Evolutionary conservation across 2,797 vertebrate species (phyloP), one percentile per base, ranked within the genome.

Genomic region (Mus spretus): DNA sequence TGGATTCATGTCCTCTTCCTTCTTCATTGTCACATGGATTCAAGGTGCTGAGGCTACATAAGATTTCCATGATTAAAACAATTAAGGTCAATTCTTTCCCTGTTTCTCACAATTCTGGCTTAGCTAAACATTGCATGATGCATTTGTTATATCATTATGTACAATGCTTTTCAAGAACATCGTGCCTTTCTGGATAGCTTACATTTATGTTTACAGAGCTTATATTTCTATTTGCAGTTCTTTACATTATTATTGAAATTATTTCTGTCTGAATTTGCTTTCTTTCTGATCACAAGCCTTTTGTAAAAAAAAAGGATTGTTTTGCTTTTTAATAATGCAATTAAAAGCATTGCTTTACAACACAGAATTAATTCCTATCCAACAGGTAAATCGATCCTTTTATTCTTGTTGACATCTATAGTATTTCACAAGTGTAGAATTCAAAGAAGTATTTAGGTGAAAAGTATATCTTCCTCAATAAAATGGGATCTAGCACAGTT

Each of bases 1-100:
- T 95, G 28, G 78, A 72, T 95, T 67, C 75, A 57, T 40, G 17
- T 47, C 77, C 86, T 88, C 88, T 92, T 87, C 77, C 57, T 94
- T 91, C 37, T 55, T 97, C 55, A 47, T 28, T 84, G 88, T 89
- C 84, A 88, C n/a, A 77, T 89, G 75, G 61, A 96, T 57, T 92
- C 90, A 40, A 9, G 77, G 94, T 79, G 61, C 83, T 4, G 17
- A 86, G 78, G 55, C 94, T 87, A 84, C 87, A 75, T 19, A 40
- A 96, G 86, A 74, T 93, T 97, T 95, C 94, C 74, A 72, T 90
- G 93, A 92, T 94, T 93, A 95, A 97, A 84, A 96, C 80, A 65
- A 86, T 95, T 79, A 93, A 67, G 50, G 85, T 84, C 8, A 95
- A 57, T 74, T 47, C 26, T 95, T 92, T 92, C 72, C 26, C 47